Base-by-base conservation (phyloP, 2,888 invertebrate genomes). In the Drosophila monieri region DNA sequence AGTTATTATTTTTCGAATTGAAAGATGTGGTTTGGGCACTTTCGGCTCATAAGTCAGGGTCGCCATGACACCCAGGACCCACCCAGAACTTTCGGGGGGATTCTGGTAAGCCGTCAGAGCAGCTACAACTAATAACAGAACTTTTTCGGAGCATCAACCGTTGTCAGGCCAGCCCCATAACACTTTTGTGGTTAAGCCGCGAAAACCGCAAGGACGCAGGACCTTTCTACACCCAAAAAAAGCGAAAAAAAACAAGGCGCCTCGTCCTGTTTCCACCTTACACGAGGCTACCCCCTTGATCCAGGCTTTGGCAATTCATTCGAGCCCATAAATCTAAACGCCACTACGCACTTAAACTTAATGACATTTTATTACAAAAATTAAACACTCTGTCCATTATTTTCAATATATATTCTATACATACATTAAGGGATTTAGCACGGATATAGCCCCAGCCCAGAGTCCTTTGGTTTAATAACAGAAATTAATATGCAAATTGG, bases 401-500 rank as follows among this genome's bases (percentile, higher is more conserved):
- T 15, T 18, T 18, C 15, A 15, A 41, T 39, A 39, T 41, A 41
- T 41, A 41, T 41, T 15, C 15, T 41, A 41, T 35, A n/a, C 35
- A 6, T 41, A 18, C 9, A 41, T 15, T 6, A 8, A 39, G 15
- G 35, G 35, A n/a, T n/a, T 6, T n/a, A n/a, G 12, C 14, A 39
- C 9, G 35, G 35, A n/a, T n/a, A n/a, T 14, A 6, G n/a, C n/a
- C 32, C 32, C n/a, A 4, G 9, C 5, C 32, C 39, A 15, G 2
- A 41, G 39, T 9, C 47, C 21, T 44, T 35, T 62, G 59, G 51
- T 73, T 73, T 62, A 65, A 77, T 61, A 75, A 32, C 59, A 53
- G 55, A 68, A 74, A 80, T 80, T 84, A 80, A 80, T 80, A 80
- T 80, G 84, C 76, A 80, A 84, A 80, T 80, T 80, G 61, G 37